phyloP scores from a whole-genome alignment of 2,113 vertebrate species.

The Rattus rattus region DNA sequence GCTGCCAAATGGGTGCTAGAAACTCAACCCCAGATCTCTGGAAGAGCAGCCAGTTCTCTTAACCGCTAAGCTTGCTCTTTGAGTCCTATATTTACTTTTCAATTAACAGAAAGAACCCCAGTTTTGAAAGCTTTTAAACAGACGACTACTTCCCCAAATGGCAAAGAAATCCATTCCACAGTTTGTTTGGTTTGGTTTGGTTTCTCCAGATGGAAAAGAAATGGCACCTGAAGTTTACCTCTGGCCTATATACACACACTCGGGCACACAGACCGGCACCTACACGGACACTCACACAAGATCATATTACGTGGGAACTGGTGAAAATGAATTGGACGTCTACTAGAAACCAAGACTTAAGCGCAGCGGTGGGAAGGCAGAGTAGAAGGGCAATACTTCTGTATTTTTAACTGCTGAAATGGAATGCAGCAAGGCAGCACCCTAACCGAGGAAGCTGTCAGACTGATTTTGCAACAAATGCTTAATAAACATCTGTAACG shows the following conservation, averaged over 20 bases:
- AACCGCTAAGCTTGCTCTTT: not conserved
- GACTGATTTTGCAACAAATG: not conserved
- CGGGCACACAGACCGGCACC: not conserved
- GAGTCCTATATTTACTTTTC: not conserved
- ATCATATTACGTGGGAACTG: not conserved
- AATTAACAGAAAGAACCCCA: conserved; percentile 34
- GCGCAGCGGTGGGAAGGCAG: not conserved
- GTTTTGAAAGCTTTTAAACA: conserved; percentile 50
- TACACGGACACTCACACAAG: not conserved
- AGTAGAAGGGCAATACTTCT: not conserved
- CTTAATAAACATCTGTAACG: not conserved
- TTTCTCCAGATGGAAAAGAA: not conserved
- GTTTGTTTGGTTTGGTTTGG: not conserved
- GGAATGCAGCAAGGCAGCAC: not conserved
- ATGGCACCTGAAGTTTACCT: not conserved
- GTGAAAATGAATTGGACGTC: conserved; percentile 10
- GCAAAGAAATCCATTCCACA: conserved; percentile 35
- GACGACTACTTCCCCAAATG: conserved; percentile 23
- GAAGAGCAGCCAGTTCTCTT: not conserved
- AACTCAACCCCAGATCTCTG: not conserved
- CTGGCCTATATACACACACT: not conserved
- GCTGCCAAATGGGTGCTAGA: not conserved
- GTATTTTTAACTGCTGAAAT: conserved; percentile 26
- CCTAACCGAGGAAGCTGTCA: not conserved
- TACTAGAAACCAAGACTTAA: not conserved